These are phyloP conservation scores for Lacerta agilis DNA, from an alignment of 2,797 vertebrate genomes.

Conservation along the genomic window DNA sequence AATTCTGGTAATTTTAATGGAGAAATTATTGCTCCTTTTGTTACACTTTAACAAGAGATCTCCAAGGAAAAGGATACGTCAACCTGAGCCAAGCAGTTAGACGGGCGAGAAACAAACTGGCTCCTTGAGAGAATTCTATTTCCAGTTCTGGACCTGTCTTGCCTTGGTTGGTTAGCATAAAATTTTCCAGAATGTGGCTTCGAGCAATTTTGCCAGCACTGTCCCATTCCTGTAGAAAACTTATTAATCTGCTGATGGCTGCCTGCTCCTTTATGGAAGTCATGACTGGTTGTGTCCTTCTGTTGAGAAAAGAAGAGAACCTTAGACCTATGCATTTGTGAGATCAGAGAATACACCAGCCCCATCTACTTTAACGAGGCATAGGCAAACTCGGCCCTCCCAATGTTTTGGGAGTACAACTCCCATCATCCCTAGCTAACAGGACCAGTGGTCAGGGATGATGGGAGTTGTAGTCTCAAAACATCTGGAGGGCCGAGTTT, in stretches of 20 bases:
- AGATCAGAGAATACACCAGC: neutral
- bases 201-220: conserved; percentile 71
- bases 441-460: too few species aligned
- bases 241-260: conserved; percentile 76
- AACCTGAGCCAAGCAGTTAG: conserved; percentile 85
- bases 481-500: too few species aligned
- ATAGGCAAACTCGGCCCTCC: too few species aligned
- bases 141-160: conserved; percentile 86
- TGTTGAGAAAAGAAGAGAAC: conserved; percentile 41
- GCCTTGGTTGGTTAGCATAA: conserved; percentile 78
- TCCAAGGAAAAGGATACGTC: conserved; percentile 80
- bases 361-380: too few species aligned
- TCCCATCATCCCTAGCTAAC: too few species aligned
- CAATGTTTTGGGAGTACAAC: too few species aligned
- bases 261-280: conserved; percentile 77
- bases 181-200: conserved; percentile 78
- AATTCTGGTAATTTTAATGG: neutral
- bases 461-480: too few species aligned
- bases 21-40: neutral
- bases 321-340: conserved; percentile 2
- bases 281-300: conserved; percentile 60
- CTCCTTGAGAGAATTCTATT: conserved; percentile 83
- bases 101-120: conserved; percentile 86
- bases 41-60: neutral
- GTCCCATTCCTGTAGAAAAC: conserved; percentile 87